Conservation (phyloP, 1,140 invertebrate genomes). For the Drosophila tropicalis region DNA sequence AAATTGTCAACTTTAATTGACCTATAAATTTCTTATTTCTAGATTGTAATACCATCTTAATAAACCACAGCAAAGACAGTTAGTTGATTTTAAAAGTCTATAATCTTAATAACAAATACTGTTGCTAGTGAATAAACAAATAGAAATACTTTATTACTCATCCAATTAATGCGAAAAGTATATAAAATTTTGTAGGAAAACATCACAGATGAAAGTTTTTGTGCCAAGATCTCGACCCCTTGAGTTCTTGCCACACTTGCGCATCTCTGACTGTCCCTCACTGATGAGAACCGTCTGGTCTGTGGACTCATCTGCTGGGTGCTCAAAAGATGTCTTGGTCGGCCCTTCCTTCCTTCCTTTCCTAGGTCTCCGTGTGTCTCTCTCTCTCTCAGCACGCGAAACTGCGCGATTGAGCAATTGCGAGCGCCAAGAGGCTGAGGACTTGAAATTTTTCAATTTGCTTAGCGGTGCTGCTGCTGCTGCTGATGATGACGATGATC, state of each 20-base stretch:
- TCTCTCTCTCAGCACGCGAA: constrained; percentile 56
- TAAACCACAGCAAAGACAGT: too few relatives aligned
- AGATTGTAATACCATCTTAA: too few relatives aligned
- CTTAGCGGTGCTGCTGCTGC: constrained; percentile 47
- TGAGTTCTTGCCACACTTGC: not conserved
- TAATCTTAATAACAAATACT: too few relatives aligned
- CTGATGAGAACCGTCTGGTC: constrained; percentile 1
- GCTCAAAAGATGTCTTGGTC: constrained; percentile 27
- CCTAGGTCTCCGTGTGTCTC: constrained; percentile 15
- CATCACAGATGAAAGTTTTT: too few relatives aligned
- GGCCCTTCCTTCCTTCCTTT: constrained; percentile 6
- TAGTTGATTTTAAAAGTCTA: too few relatives aligned
- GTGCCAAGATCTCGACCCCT: too few relatives aligned
- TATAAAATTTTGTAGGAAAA: too few relatives aligned
- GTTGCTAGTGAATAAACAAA: too few relatives aligned
- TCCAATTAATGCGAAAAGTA: too few relatives aligned
- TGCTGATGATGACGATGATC: constrained; percentile 54
- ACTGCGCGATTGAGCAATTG: constrained; percentile 76
- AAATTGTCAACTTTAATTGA: too few relatives aligned
- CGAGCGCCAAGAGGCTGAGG: constrained; percentile 74
- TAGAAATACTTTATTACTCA: too few relatives aligned
- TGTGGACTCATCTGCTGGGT: constrained; percentile 24
- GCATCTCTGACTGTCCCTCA: not conserved
- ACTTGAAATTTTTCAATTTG: constrained; percentile 80
- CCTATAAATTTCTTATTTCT: too few relatives aligned